A percentile compares a stretch with the other conserved stretches of the same genome.
These are phyloP conservation scores for Herpetotheres cachinnans DNA, from an alignment of 2,113 vertebrate genomes.

Conservation along the genomic window DNA sequence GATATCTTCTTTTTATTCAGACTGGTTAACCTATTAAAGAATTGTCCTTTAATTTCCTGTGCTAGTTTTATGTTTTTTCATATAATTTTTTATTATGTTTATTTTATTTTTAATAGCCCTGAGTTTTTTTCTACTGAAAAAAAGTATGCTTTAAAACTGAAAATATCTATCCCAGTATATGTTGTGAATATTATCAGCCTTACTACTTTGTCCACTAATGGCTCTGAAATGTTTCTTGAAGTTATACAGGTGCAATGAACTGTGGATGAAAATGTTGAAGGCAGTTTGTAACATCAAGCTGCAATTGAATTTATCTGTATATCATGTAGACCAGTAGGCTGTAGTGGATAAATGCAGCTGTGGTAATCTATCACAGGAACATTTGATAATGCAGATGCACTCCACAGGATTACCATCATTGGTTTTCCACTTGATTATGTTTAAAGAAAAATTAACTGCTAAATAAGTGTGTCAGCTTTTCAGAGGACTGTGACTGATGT, in stretches of 20 bases:
- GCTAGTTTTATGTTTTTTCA: neutral
- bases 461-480: conserved; percentile 1
- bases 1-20: neutral
- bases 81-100: neutral
- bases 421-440: conserved; percentile 1
- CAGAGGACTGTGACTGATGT: neutral
- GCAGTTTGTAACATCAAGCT: conserved; percentile 21
- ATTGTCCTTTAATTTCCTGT: neutral
- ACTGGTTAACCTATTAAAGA: neutral
- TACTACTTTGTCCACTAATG: conserved; percentile 1
- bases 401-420: neutral
- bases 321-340: neutral
- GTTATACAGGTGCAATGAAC: conserved; percentile 24
- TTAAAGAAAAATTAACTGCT: conserved; percentile 43
- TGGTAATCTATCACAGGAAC: neutral
- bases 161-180: neutral
- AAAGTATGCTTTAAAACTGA: neutral
- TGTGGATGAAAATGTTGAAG: neutral
- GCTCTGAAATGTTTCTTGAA: conserved; percentile 22
- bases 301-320: conserved; percentile 21
- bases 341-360: neutral
- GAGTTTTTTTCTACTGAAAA: neutral
- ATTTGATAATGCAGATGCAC: neutral
- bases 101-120: neutral
- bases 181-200: neutral